These are phyloP conservation scores for Ennomos fuscantarius DNA, from an alignment of 2,888 invertebrate genomes.

Conservation along the genomic window DNA sequence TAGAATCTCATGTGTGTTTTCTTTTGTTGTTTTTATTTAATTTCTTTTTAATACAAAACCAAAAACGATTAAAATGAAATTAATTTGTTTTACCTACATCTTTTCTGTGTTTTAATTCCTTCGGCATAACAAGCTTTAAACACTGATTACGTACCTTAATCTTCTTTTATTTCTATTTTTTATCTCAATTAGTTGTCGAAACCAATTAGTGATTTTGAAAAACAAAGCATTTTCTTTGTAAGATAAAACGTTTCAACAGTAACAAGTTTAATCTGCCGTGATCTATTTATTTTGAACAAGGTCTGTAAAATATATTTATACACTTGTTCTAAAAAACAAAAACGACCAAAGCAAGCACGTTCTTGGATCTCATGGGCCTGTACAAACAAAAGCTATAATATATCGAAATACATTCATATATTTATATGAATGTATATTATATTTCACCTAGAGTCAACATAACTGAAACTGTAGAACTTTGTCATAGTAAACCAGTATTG, in stretches of 20 bases:
- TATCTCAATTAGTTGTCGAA: no score
- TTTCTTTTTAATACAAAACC: no score
- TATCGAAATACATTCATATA: constrained; percentile 8
- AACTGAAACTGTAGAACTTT: constrained; percentile 4
- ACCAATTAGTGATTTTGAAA: no score
- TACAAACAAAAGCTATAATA: constrained; percentile 16
- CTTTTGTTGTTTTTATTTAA: no score
- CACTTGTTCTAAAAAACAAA: neutral
- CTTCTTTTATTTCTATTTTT: no score
- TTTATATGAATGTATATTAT: constrained; percentile 5
- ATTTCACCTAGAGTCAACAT: constrained; percentile 5
- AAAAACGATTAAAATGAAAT: no score
- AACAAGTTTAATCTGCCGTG: constrained; percentile 20
- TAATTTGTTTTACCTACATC: no score
- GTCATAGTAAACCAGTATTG: neutral
- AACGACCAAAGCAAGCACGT: constrained; percentile 14
- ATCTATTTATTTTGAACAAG: constrained; percentile 23
- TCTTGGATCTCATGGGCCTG: constrained; percentile 10
- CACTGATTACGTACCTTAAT: no score
- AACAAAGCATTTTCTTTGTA: constrained; percentile 6
- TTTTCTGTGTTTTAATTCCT: no score
- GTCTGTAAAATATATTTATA: constrained; percentile 14
- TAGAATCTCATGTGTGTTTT: no score
- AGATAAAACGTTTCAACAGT: constrained; percentile 7
- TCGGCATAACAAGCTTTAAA: no score